phyloP scores from a whole-genome alignment of 2,797 vertebrate species.

The Hirundo rustica region DNA sequence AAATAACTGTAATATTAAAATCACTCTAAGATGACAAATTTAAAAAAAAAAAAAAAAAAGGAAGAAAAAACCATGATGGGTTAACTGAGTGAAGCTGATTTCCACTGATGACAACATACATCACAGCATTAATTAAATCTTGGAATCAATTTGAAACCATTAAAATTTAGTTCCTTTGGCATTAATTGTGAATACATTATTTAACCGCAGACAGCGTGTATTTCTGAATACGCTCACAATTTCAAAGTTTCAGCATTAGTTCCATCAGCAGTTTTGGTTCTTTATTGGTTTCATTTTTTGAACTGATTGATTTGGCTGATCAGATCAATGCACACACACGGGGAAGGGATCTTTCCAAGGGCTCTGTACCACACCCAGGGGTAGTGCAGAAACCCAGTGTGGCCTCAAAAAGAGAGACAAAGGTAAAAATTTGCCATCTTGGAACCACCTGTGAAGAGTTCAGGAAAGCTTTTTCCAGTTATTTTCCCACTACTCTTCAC shows the following conservation, averaged over 20 bases:
- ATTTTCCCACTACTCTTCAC: not conserved
- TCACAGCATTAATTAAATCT: not conserved
- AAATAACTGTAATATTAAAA: slow-evolving; percentile 15
- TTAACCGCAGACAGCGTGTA: not conserved
- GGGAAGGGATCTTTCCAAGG: not conserved
- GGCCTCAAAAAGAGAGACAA: not conserved
- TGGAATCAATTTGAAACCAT: not conserved
- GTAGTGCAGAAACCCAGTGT: not conserved
- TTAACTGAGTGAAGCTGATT: slow-evolving; percentile 1
- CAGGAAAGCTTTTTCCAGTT: not conserved
- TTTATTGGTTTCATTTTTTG: not conserved
- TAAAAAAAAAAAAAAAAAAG: not conserved
- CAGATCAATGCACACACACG: rapidly evolving
- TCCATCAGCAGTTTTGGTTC: not conserved
- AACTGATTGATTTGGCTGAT: not conserved
- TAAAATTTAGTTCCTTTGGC: not conserved
- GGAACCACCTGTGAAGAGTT: not conserved
- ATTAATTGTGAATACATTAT: not conserved
- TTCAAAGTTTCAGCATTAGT: not conserved
- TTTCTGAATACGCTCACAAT: not conserved
- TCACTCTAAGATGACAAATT: slow-evolving; percentile 8
- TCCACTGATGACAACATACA: not conserved
- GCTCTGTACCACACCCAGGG: not conserved
- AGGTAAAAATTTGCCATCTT: not conserved
- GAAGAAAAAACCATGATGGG: not conserved